These are phyloP conservation scores for Linepithema humile DNA, from an alignment of 1,140 invertebrate genomes.

Conservation along the genomic window DNA sequence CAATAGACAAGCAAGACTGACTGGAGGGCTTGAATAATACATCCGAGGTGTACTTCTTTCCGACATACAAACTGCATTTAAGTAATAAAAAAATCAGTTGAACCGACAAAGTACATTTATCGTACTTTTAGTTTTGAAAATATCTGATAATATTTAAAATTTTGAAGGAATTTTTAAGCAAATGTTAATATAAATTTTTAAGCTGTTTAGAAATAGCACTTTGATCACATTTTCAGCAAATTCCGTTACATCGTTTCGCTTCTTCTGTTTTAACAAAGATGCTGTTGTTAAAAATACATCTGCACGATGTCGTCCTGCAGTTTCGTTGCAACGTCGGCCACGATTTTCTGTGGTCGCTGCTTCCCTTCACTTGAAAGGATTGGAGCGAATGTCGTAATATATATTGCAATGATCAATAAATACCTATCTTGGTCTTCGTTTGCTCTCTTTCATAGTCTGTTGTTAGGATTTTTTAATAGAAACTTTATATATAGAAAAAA, in stretches of 20 bases:
- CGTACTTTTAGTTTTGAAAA: no score
- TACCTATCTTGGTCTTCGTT: neutral
- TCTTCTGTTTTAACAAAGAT: neutral
- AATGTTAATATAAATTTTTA: neutral
- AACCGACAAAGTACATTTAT: neutral
- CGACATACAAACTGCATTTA: neutral
- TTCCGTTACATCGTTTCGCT: neutral
- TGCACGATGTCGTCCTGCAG: neutral
- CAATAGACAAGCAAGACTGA: neutral
- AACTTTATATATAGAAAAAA: neutral
- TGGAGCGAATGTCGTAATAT: neutral
- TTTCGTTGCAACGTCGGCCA: neutral
- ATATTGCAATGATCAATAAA: constrained; percentile 43
- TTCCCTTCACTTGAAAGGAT: constrained; percentile 7
- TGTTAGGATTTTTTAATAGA: neutral
- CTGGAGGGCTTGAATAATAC: neutral
- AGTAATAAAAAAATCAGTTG: neutral
- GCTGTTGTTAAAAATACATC: constrained; percentile 9
- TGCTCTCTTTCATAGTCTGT: constrained; percentile 24
- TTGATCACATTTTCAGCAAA: neutral
- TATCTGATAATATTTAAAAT: neutral
- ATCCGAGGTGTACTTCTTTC: neutral
- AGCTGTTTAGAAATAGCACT: neutral
- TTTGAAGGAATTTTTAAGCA: neutral
- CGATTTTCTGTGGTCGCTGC: neutral